phyloP scores from a whole-genome alignment of 2,888 invertebrate genomes.

The Lycocerus yunnanus region DNA sequence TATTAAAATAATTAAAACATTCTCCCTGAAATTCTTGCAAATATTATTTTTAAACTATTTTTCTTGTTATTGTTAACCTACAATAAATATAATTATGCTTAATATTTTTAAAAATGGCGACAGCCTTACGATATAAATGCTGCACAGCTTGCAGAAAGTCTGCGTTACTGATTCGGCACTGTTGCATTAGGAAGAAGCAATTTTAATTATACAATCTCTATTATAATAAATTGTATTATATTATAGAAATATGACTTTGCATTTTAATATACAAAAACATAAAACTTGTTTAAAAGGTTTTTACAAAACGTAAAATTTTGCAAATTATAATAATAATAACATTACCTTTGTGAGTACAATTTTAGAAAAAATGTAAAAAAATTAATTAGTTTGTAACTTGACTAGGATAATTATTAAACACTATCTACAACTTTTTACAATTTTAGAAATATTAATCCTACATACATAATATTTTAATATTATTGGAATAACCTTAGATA shows the following conservation, averaged over 20 bases:
- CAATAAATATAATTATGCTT: constrained; percentile 40
- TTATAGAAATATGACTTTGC: constrained; percentile 7
- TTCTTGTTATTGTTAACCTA: constrained; percentile 26
- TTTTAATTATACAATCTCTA: constrained; percentile 37
- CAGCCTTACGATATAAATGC: constrained; percentile 49
- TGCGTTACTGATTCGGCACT: constrained; percentile 42
- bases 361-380: constrained; percentile 3
- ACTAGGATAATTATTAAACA: constrained; percentile 37
- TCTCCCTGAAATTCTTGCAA: constrained; percentile 4
- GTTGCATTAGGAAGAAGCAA: constrained; percentile 51
- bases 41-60: constrained; percentile 28
- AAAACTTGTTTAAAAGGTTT: constrained; percentile 5
- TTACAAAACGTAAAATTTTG: neutral
- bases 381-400: constrained; percentile 33
- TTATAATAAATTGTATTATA: constrained; percentile 18
- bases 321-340: constrained; percentile 3
- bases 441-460: constrained; percentile 41
- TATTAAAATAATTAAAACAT: constrained; percentile 1
- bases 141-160: constrained; percentile 39
- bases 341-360: constrained; percentile 12
- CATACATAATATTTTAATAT: constrained; percentile 31
- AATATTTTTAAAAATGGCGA: constrained; percentile 51
- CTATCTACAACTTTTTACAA: constrained; percentile 45
- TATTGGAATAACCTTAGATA: constrained; percentile 39
- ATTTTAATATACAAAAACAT: constrained; percentile 15